Base-by-base conservation (phyloP, 1,140 invertebrate species). In the Drosophila ficusphila region DNA sequence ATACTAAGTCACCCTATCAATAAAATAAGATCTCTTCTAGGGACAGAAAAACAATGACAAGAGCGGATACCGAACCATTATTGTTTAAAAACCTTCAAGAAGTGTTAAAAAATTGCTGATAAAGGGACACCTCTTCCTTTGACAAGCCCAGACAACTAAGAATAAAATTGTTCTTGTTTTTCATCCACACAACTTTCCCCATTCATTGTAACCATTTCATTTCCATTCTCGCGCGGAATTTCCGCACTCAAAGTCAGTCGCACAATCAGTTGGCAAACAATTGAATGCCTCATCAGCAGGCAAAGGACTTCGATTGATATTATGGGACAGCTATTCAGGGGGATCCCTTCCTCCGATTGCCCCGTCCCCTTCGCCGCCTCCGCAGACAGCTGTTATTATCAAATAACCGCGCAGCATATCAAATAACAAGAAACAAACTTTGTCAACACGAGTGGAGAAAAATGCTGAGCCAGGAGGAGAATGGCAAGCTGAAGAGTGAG, bases 361-460 rank as follows among this genome's bases (percentile, higher is more conserved):
- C 16, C 3, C 31, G 29, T n/a, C n/a, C 33, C 6, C 18, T 12
- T 9, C n/a, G 7, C 6, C 1, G 12, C 16, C 54, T 33, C 39
- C 44, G 34, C 51, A 47, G 57, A 52, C 81, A 86, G 79, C 65
- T 85, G 81, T 85, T 86, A 86, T 85, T 86, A 85, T 86, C 81
- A 81, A 86, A 86, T 81, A 85, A 81, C 61, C 76, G 76, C 81
- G 82, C 73, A 42, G 60, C 44, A 85, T 85, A 85, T 85, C 81
- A 86, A 86, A 85, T 85, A 86, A 86, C 81, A 81, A 70, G 53
- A 44, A 65, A 81, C 57, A 72, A 72, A 85, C 81, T 69, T 86
- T 76, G 81, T 83, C 41, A 57, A 72, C 61, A 47, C 49, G 79
- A 78, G 47, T 25, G 33, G 33, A 46, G 48, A 67, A 62, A 72